Base-by-base conservation (phyloP, 2,888 invertebrate species). In the Lathronympha strigana region DNA sequence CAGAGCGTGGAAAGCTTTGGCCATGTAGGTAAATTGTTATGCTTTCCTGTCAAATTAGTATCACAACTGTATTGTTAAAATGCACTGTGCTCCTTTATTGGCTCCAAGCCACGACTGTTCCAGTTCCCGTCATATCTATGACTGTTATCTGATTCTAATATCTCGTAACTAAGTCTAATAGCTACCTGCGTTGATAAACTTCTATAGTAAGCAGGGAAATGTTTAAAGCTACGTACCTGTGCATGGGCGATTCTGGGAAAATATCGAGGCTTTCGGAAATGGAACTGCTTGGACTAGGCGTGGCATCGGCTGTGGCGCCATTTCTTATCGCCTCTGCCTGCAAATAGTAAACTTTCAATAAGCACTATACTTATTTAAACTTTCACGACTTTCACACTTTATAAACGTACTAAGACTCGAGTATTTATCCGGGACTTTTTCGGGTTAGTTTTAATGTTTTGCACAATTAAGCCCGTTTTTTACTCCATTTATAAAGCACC, bases 221-320 rank as follows among this genome's bases (percentile, higher is more conserved):
- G 54, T 31, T 54, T 19, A 1, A 11, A 3, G 9, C 8, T 25
- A 67, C 63, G 79, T 85, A 95, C 93, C 96, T 96, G 91, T 95
- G 97, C 78, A 96, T 93, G 19, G 97, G 97, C 71, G 98, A 97
- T 78, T 97, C 97, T 51, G 97, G 97, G 86, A 97, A 98, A 79
- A 96, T 94, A 89, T 98, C 98, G 76, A 97, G 92, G 73, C 97
- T 96, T 91, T 98, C 98, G 73, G 97, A 97, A 63, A 98, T 94
- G 72, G 97, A 97, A 80, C 97, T 97, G 86, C 97, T 96, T 6
- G 98, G 98, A 82, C 97, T 97, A 49, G 97, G 96, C 0, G 97
- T 96, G 40, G 96, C 94, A 83, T 97, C 97, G 53, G 95, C 88
- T 88, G 92, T 82, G 73, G 94, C 83, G 79, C 95, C 92, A 86